These are phyloP conservation scores for Stramonita haemastoma DNA, from an alignment of 2,888 invertebrate genomes.

Conservation along the genomic window DNA sequence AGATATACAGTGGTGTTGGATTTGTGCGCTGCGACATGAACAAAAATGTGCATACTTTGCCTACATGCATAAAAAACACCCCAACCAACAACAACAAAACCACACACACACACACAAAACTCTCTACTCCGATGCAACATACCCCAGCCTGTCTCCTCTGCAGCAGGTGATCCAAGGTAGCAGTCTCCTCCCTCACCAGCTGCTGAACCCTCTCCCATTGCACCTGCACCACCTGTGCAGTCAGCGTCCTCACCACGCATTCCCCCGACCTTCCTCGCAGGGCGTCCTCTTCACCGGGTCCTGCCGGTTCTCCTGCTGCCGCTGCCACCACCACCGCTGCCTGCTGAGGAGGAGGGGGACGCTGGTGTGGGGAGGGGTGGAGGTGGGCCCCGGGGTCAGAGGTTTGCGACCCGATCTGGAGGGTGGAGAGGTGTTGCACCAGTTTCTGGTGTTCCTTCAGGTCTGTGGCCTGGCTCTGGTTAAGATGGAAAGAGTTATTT, in stretches of 20 bases:
- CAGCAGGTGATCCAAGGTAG: neutral
- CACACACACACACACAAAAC: neutral
- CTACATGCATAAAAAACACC: neutral
- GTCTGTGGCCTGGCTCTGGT: neutral
- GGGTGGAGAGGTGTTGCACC: neutral
- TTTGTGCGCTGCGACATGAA: no score
- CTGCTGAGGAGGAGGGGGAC: neutral
- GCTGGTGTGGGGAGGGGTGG: no score
- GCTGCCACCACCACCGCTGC: no score
- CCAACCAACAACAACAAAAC: no score
- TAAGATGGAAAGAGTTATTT: neutral
- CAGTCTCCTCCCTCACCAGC: neutral
- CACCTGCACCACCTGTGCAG: neutral
- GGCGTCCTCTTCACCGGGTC: no score
- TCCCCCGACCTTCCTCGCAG: no score
- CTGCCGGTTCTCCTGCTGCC: no score
- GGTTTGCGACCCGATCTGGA: neutral
- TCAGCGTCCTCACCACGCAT: neutral
- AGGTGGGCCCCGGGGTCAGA: neutral
- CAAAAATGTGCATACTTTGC: no score
- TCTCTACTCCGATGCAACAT: neutral
- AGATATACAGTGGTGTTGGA: no score
- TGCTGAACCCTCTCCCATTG: neutral
- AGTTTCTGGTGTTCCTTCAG: neutral
- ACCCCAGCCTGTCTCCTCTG: neutral